Conservation (phyloP, 2,888 invertebrate species). For the Drosophila maculinotata region DNA sequence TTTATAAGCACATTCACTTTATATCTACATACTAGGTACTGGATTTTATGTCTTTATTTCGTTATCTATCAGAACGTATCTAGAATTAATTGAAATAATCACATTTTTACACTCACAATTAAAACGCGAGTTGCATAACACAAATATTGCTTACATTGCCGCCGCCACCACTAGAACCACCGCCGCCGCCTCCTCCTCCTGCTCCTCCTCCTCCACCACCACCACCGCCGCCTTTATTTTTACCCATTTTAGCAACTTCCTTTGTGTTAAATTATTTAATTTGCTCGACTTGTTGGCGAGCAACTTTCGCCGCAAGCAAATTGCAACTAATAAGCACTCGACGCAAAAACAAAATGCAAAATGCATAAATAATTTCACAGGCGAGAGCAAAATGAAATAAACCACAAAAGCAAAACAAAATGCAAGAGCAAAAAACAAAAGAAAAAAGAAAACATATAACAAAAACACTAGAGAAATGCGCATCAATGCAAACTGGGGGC, state of each 20-base stretch:
- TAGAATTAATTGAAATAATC: slow-evolving; percentile 1
- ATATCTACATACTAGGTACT: no score
- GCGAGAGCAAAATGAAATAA: slow-evolving; percentile 45
- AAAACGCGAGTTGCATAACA: slow-evolving; percentile 80
- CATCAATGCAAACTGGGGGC: slow-evolving; percentile 22
- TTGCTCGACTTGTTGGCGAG: slow-evolving; percentile 49
- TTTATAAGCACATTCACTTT: background rate
- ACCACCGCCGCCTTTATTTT: slow-evolving; percentile 81
- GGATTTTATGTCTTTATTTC: background rate
- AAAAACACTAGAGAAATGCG: slow-evolving; percentile 30
- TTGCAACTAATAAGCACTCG: slow-evolving; percentile 69
- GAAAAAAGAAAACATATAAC: slow-evolving; percentile 18
- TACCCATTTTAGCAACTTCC: slow-evolving; percentile 76
- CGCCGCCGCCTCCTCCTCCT: slow-evolving; percentile 58
- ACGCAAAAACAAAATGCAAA: slow-evolving; percentile 48
- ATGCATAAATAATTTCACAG: slow-evolving; percentile 67
- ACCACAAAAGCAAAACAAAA: slow-evolving; percentile 67
- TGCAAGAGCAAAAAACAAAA: slow-evolving; percentile 23
- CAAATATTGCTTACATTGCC: slow-evolving; percentile 84
- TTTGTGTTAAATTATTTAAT: slow-evolving; percentile 46
- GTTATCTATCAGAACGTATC: background rate
- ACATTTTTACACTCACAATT: slow-evolving; percentile 64
- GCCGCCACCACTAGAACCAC: slow-evolving; percentile 74
- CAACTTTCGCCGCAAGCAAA: slow-evolving; percentile 65
- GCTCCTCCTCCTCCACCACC: slow-evolving; percentile 68